A percentile compares a stretch with the other conserved stretches of the same genome.
These are phyloP conservation scores for Iselma pallidipennis DNA, from an alignment of 2,888 invertebrate species.

Conservation along the genomic window DNA sequence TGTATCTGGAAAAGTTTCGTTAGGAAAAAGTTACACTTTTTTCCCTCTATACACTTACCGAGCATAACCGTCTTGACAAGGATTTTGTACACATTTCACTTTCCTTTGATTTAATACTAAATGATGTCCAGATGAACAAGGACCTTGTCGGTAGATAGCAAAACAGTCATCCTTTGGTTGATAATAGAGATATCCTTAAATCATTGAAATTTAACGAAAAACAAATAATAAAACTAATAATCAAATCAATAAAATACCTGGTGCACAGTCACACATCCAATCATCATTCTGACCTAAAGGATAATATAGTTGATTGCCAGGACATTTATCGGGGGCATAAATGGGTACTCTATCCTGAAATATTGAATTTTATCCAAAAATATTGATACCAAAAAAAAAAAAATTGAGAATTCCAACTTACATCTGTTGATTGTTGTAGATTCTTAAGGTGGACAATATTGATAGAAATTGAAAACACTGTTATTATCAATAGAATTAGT, in stretches of 20 bases:
- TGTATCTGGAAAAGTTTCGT: constrained; percentile 48
- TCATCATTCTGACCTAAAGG: constrained; percentile 65
- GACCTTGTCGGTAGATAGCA: constrained; percentile 67
- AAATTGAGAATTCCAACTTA: background rate
- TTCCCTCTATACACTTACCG: no score
- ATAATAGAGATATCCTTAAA: constrained; percentile 63
- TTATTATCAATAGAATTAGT: background rate
- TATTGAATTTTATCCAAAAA: background rate
- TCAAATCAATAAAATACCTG: constrained; percentile 52
- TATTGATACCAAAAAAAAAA: no score
- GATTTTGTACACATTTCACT: constrained; percentile 63
- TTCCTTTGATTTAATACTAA: constrained; percentile 60
- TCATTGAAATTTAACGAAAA: no score
- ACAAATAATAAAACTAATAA: background rate
- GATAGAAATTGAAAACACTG: background rate
- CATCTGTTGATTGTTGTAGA: background rate
- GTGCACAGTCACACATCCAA: constrained; percentile 68
- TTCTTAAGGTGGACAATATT: background rate
- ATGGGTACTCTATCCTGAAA: constrained; percentile 34
- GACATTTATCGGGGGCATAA: constrained; percentile 62
- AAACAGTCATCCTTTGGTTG: constrained; percentile 65
- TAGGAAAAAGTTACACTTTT: no score
- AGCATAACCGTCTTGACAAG: constrained; percentile 63
- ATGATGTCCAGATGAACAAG: constrained; percentile 62
- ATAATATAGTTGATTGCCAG: constrained; percentile 67